Evolutionary conservation across 1,140 invertebrate species (phyloP).

Genomic region (Zaprionus inermis): DNA sequence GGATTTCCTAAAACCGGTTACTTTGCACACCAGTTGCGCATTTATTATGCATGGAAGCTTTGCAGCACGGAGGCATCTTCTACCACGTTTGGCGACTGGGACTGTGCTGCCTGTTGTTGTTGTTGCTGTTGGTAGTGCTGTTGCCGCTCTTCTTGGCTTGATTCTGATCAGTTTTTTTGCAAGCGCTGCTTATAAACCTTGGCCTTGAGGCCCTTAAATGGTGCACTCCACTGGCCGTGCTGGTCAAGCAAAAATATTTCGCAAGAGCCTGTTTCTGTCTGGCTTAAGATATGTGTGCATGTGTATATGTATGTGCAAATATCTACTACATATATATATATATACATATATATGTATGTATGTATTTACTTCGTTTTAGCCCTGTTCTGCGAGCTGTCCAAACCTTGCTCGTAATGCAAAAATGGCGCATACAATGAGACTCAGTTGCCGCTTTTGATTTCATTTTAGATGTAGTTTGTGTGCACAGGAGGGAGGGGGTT

Average conservation of each 20-base stretch:
- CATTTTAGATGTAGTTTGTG: conserved; percentile 40
- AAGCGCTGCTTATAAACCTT: conserved; percentile 70
- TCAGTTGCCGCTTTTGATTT: conserved; percentile 56
- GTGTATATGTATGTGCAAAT: background rate
- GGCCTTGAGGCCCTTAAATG: conserved; percentile 84
- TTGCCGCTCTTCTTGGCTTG: conserved; percentile 27
- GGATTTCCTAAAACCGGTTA: conserved; percentile 72
- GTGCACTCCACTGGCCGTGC: conserved; percentile 29
- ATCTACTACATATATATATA: background rate
- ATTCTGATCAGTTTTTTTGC: conserved; percentile 64
- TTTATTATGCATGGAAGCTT: conserved; percentile 77
- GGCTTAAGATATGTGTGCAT: background rate
- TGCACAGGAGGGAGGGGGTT: background rate
- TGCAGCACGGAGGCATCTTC: conserved; percentile 32
- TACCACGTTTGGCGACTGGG: conserved; percentile 50
- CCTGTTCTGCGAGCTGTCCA: conserved; percentile 21
- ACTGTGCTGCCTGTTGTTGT: conserved; percentile 53
- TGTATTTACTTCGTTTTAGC: background rate
- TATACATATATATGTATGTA: background rate
- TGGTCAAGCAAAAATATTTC: conserved; percentile 19
- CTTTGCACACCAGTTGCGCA: conserved; percentile 83
- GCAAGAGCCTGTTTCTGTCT: conserved; percentile 49
- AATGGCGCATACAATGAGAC: conserved; percentile 35
- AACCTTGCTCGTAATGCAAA: conserved; percentile 25
- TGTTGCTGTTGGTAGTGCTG: conserved; percentile 11